phyloP scores from a whole-genome alignment of 2,888 invertebrate species.

The Mimachlamys varia region DNA sequence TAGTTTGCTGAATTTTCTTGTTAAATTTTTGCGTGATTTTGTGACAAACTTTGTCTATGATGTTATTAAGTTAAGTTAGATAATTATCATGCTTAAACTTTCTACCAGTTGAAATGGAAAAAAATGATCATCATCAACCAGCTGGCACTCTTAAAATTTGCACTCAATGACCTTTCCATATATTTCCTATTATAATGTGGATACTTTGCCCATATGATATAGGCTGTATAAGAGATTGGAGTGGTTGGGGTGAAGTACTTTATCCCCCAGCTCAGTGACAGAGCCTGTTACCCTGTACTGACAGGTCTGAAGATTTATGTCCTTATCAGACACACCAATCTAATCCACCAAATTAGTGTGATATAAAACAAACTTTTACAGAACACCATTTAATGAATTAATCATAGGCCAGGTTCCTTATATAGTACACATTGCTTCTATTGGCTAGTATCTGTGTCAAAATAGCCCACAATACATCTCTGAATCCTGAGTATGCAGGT shows the following conservation, averaged over 20 bases:
- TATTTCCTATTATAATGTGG: not conserved
- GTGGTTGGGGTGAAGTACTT: not conserved
- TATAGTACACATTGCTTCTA: not conserved
- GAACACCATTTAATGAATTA: constrained; percentile 19
- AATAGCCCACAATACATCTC: not conserved
- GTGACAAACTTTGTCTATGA: no score
- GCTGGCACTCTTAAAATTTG: not conserved
- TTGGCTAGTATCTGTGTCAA: not conserved
- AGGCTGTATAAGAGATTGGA: not conserved
- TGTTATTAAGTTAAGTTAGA: no score
- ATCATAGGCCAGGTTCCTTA: not conserved
- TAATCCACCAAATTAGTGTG: constrained; percentile 3
- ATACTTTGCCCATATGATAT: not conserved
- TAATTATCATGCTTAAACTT: no score
- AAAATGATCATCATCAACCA: not conserved
- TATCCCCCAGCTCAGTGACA: not conserved
- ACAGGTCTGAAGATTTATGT: not conserved
- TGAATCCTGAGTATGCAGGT: no score
- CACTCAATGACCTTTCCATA: not conserved
- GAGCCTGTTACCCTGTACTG: not conserved
- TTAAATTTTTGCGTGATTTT: no score
- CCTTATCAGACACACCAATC: not conserved
- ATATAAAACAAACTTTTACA: not conserved
- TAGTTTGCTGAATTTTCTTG: no score
- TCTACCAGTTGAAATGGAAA: not conserved